These are phyloP conservation scores for Scopus umbretta DNA, from an alignment of 2,113 vertebrate genomes.

Conservation along the genomic window DNA sequence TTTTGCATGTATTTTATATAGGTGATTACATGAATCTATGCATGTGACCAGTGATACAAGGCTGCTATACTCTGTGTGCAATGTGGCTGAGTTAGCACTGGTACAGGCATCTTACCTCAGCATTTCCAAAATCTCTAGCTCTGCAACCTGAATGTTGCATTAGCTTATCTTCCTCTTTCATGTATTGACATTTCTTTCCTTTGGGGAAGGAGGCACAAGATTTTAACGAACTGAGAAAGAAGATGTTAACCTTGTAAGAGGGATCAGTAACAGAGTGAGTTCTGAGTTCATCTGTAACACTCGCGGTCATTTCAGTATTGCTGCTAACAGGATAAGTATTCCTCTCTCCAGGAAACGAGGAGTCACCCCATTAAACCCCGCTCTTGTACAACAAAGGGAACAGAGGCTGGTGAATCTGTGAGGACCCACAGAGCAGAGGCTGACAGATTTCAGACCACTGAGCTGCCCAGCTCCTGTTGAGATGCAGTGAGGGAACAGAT, in stretches of 20 bases:
- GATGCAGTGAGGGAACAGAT: not conserved
- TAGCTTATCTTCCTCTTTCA: not conserved
- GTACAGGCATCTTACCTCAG: not conserved
- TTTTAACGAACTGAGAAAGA: conserved; percentile 1
- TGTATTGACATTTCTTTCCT: conserved; percentile 19
- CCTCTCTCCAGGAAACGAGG: not conserved
- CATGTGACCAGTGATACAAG: not conserved
- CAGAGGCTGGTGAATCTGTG: not conserved
- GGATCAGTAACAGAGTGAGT: not conserved
- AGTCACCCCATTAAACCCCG: not conserved
- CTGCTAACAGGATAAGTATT: not conserved
- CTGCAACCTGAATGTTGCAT: not conserved
- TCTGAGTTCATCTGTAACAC: not conserved
- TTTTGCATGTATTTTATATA: not conserved
- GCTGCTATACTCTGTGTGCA: not conserved
- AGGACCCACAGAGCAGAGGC: not conserved
- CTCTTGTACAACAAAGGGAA: not conserved
- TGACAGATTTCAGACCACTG: not conserved
- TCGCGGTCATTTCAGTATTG: not conserved
- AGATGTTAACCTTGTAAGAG: not conserved
- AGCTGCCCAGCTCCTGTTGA: not conserved
- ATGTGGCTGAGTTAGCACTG: not conserved
- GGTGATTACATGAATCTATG: not conserved
- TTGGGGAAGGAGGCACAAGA: not conserved
- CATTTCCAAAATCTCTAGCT: conserved; percentile 16